Evolutionary conservation across 2,113 vertebrate genomes (phyloP).

Genomic region (Mustela nigripes): DNA sequence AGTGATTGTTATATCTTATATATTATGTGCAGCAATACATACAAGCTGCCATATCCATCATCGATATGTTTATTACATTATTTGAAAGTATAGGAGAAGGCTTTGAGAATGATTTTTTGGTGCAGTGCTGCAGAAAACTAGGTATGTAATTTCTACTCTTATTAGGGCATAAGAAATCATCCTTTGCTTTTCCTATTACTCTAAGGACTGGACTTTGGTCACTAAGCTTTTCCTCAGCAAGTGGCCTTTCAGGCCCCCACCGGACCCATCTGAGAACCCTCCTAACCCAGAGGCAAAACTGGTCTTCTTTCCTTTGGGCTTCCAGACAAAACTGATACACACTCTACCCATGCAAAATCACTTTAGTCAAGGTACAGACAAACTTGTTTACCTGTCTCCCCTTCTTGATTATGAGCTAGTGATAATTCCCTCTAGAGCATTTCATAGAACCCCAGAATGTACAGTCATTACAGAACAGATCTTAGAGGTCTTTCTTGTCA

Average conservation of each 20-base stretch:
- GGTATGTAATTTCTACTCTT: background rate
- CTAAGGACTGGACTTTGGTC: background rate
- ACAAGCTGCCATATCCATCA: background rate
- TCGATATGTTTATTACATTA: background rate
- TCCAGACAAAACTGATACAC: background rate
- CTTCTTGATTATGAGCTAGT: background rate
- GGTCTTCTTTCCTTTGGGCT: background rate
- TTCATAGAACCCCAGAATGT: background rate
- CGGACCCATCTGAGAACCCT: background rate
- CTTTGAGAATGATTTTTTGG: background rate
- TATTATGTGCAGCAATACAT: constrained; percentile 42
- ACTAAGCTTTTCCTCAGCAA: constrained; percentile 31
- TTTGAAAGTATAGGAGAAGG: constrained; percentile 1
- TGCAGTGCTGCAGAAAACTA: constrained; percentile 46
- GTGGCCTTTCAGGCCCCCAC: background rate
- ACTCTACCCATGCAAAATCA: background rate
- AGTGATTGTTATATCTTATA: constrained; percentile 82
- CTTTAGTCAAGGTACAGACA: background rate
- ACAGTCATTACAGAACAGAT: background rate
- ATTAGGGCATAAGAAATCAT: background rate
- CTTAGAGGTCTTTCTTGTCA: constrained; percentile 7
- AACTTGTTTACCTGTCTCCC: background rate
- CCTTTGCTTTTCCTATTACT: background rate
- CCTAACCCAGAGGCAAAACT: background rate
- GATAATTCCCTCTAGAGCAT: background rate